These are phyloP conservation scores for Anastrepha obliqua DNA, from an alignment of 1,140 invertebrate genomes.

Conservation along the genomic window DNA sequence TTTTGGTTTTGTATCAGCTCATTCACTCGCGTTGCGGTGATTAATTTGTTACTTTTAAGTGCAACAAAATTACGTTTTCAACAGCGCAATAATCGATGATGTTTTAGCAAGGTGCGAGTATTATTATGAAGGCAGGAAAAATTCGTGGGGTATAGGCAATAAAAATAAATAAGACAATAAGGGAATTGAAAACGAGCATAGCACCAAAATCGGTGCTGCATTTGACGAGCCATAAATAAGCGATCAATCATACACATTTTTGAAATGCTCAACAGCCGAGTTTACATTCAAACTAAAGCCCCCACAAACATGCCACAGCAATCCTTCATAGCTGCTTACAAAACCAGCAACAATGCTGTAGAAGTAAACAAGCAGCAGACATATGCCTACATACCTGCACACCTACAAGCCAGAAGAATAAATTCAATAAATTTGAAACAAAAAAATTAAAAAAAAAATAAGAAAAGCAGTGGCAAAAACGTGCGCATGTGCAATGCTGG, in stretches of 20 bases:
- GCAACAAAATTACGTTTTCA: slow-evolving; percentile 28
- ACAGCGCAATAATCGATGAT: slow-evolving; percentile 61
- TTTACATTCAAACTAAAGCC: background rate
- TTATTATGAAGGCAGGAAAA: background rate
- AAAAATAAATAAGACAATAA: slow-evolving; percentile 4
- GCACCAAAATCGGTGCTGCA: background rate
- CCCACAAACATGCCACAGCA: background rate
- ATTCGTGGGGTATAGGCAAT: background rate
- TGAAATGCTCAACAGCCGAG: slow-evolving; percentile 6
- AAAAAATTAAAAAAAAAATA: background rate
- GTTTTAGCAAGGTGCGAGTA: slow-evolving; percentile 68
- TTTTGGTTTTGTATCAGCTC: background rate
- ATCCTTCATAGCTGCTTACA: too few relatives aligned
- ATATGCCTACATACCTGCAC: background rate
- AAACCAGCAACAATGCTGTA: background rate
- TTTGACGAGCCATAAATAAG: slow-evolving; percentile 65
- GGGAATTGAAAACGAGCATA: background rate
- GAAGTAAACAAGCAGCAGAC: slow-evolving; percentile 6
- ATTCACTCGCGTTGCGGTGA: background rate
- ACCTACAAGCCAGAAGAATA: background rate
- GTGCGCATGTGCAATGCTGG: slow-evolving; percentile 54
- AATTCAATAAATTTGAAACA: background rate
- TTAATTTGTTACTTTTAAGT: slow-evolving; percentile 24
- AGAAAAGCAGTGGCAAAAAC: slow-evolving; percentile 46
- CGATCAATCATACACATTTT: slow-evolving; percentile 69